These are phyloP conservation scores for Gymnodraco acuticeps DNA, from an alignment of 2,797 vertebrate genomes.

Conservation along the genomic window DNA sequence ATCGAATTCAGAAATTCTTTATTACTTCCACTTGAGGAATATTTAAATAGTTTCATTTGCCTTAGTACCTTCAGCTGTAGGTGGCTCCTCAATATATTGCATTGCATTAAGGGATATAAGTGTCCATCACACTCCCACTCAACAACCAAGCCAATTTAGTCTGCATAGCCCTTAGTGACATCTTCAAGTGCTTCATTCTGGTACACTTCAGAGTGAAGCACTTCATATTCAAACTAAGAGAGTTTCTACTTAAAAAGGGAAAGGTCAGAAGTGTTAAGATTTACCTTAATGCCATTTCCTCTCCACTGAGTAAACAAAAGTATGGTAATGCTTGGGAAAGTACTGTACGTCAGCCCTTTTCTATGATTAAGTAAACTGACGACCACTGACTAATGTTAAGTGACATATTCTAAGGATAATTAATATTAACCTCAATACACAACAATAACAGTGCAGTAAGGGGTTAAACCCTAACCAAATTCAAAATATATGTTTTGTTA, in stretches of 20 bases:
- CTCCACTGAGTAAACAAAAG: constrained; percentile 7
- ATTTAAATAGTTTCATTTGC: no score
- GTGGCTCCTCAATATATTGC: not conserved
- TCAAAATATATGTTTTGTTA: no score
- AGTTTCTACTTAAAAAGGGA: constrained; percentile 23
- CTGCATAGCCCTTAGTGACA: not conserved
- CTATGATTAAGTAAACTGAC: no score
- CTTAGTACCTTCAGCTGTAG: not conserved
- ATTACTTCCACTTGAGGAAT: no score
- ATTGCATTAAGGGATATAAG: not conserved
- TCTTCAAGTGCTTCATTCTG: not conserved
- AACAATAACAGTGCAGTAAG: no score
- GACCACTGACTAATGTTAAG: no score
- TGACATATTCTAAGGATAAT: no score
- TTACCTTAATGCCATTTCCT: constrained; percentile 13
- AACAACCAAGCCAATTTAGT: not conserved
- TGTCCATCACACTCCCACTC: not conserved
- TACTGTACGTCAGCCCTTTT: no score
- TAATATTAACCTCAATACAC: no score
- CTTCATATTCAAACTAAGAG: not conserved
- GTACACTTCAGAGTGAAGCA: not conserved
- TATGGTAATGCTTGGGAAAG: not conserved
- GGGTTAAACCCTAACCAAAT: no score
- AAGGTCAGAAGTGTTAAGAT: constrained; percentile 25
- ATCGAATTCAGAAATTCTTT: not conserved